These are phyloP conservation scores for Sisor rabdophorus DNA, from an alignment of 2,113 vertebrate species.

Conservation along the genomic window DNA sequence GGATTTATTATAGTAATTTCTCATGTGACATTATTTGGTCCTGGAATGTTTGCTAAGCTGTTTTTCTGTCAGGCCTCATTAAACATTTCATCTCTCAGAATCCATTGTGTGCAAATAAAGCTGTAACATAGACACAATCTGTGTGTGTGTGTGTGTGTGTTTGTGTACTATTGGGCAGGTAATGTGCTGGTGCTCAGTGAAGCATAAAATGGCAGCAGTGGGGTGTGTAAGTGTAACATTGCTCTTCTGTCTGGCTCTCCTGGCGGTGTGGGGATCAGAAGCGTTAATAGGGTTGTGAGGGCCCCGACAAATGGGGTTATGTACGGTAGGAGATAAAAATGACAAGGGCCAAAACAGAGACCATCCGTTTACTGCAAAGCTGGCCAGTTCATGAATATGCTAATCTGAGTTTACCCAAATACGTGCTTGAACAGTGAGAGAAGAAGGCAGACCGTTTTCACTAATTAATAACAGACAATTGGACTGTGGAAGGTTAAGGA, in stretches of 20 bases:
- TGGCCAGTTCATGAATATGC: conserved; percentile 76
- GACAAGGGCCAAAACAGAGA: conserved; percentile 66
- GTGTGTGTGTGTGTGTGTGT: conserved; percentile 58
- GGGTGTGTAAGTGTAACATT: conserved; percentile 47
- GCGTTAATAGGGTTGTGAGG: conserved; percentile 63
- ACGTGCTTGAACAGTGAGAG: conserved; percentile 18
- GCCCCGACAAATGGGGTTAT: conserved; percentile 68
- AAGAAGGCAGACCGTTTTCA: conserved; percentile 55
- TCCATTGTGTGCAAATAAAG: conserved; percentile 61
- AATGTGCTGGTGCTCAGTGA: conserved; percentile 63
- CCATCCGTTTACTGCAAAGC: conserved; percentile 63
- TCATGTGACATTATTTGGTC: conserved; percentile 2
- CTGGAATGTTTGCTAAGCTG: conserved; percentile 27
- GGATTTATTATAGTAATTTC: conserved; percentile 16
- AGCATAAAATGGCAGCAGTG: conserved; percentile 66
- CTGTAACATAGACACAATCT: conserved; percentile 66
- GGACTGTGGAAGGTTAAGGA: conserved; percentile 53
- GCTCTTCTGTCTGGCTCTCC: conserved; percentile 41
- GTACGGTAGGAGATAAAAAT: conserved; percentile 64
- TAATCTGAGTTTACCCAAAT: conserved; percentile 68
- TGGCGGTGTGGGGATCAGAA: conserved; percentile 58
- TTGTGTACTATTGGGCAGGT: conserved; percentile 62
- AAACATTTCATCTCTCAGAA: conserved; percentile 2
- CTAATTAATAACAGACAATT: conserved; percentile 74
- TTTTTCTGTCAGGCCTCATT: conserved; percentile 14